These are phyloP conservation scores for Urophycis tenuis DNA, from an alignment of 2,797 vertebrate species.

Conservation along the genomic window DNA sequence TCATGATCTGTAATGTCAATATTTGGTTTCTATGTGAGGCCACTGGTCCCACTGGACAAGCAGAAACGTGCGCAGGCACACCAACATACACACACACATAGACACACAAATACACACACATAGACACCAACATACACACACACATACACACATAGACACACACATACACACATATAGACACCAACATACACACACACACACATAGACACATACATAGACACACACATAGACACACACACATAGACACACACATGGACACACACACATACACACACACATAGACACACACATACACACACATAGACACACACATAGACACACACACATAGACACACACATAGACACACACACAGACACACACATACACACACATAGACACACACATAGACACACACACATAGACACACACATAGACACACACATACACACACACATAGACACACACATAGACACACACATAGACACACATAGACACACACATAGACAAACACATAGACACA, in stretches of 20 bases:
- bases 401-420: no score
- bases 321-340: no score
- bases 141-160: slow-evolving; percentile 10
- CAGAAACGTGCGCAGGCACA: background rate
- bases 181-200: slow-evolving; percentile 7
- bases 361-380: no score
- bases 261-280: background rate
- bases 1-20: slow-evolving; percentile 70
- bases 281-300: background rate
- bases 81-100: background rate
- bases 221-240: background rate
- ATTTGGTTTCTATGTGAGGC: slow-evolving; percentile 54
- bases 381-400: no score
- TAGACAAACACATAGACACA: no score
- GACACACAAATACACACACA: slow-evolving; percentile 10
- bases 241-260: background rate
- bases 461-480: no score
- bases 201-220: background rate
- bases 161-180: slow-evolving; percentile 1
- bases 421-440: no score
- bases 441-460: no score
- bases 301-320: no score
- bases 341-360: no score
- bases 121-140: slow-evolving; percentile 25
- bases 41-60: background rate